These are phyloP conservation scores for Hylaeus anthracinus DNA, from an alignment of 1,140 invertebrate genomes.

Conservation along the genomic window DNA sequence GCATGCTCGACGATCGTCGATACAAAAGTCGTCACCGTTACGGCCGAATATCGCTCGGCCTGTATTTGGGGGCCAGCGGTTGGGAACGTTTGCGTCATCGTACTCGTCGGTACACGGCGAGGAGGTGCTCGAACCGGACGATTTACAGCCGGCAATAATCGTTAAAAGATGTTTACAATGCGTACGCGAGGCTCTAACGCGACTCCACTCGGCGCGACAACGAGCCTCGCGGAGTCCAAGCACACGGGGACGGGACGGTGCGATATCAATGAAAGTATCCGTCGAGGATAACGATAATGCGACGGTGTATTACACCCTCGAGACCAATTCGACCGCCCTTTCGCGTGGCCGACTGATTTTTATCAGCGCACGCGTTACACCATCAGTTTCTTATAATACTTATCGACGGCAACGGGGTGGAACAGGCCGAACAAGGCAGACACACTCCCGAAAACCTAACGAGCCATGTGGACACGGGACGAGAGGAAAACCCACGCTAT, in stretches of 20 bases:
- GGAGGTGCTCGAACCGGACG: too few species aligned
- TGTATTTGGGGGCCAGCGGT: too few species aligned
- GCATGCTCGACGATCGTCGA: too few species aligned
- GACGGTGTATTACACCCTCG: constrained; percentile 37
- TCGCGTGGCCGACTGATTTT: constrained; percentile 63
- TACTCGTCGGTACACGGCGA: too few species aligned
- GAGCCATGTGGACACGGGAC: constrained; percentile 40
- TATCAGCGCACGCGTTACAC: constrained; percentile 53
- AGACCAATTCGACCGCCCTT: constrained; percentile 30
- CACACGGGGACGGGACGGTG: not conserved
- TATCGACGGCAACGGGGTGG: constrained; percentile 17
- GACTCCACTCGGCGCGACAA: not conserved
- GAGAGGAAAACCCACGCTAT: constrained; percentile 5
- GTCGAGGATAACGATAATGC: constrained; percentile 50
- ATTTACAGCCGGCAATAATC: constrained; percentile 5
- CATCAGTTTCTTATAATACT: constrained; percentile 53
- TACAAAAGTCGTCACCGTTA: too few species aligned
- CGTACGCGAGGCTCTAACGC: not conserved
- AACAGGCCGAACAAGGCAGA: not conserved
- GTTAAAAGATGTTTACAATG: constrained; percentile 25
- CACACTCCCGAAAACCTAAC: constrained; percentile 49
- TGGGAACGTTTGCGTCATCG: too few species aligned
- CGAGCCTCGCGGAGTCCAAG: too few species aligned
- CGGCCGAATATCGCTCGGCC: too few species aligned
- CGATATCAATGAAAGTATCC: constrained; percentile 41